Conservation (phyloP, 2,797 vertebrate species). For the Sparidentex hasta region DNA sequence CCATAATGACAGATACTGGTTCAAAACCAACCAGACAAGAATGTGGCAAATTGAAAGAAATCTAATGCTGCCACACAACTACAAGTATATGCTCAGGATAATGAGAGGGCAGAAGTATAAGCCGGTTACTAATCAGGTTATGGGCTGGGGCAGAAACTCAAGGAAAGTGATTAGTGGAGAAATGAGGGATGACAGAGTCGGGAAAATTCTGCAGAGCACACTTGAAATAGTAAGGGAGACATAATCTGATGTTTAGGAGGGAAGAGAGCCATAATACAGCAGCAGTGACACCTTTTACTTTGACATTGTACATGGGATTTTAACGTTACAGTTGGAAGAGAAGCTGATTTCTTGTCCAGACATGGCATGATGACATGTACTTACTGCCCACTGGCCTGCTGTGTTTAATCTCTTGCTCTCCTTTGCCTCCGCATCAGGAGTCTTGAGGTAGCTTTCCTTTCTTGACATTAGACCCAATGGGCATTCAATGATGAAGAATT, state of each 20-base stretch:
- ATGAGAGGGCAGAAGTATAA: conserved; percentile 27
- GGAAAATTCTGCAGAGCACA: conserved; percentile 12
- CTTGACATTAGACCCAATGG: neutral
- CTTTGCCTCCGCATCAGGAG: neutral
- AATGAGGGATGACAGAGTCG: conserved; percentile 15
- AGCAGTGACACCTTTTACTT: neutral
- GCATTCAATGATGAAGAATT: neutral
- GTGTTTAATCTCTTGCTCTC: neutral
- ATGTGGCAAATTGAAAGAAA: conserved; percentile 10
- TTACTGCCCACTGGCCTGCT: neutral
- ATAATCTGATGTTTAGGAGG: neutral
- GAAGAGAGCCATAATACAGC: neutral
- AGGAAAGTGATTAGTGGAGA: conserved; percentile 29
- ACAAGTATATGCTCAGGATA: neutral
- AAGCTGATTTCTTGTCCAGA: conserved; percentile 1
- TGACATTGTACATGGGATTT: neutral
- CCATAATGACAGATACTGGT: neutral
- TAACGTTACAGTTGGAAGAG: conserved; percentile 5
- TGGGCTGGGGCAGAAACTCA: conserved; percentile 20
- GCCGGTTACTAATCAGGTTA: conserved; percentile 39
- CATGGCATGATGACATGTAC: neutral
- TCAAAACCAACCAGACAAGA: neutral
- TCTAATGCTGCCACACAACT: neutral
- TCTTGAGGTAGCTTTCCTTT: neutral
- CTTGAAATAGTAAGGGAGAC: conserved; percentile 1